Conservation (phyloP, 2,797 vertebrate genomes). For the Triplophysa bombifrons region DNA sequence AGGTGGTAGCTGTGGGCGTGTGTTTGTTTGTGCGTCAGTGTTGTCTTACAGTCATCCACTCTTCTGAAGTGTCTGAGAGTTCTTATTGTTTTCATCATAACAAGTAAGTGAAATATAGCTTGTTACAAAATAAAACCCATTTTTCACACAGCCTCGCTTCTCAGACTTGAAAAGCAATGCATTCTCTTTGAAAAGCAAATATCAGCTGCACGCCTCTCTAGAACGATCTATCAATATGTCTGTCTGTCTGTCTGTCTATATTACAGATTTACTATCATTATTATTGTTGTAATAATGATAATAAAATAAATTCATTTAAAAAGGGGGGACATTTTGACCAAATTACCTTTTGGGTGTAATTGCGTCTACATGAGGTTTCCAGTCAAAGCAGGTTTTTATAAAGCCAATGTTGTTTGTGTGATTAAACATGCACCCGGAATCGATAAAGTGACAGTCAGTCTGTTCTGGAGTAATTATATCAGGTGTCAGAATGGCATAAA, state of each 20-base stretch:
- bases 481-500: slow-evolving; percentile 20
- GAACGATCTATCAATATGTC: neutral
- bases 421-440: slow-evolving; percentile 1
- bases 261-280: too few species aligned
- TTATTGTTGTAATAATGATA: neutral
- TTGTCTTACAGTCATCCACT: slow-evolving; percentile 33
- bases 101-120: slow-evolving; percentile 51
- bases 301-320: neutral
- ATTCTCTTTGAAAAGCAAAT: neutral
- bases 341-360: neutral
- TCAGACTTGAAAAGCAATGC: neutral
- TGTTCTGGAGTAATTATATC: slow-evolving; percentile 34
- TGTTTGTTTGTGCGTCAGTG: slow-evolving; percentile 35
- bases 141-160: neutral
- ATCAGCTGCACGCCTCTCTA: neutral
- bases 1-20: slow-evolving; percentile 46
- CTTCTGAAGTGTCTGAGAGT: slow-evolving; percentile 32
- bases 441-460: slow-evolving; percentile 1
- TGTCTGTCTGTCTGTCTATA: neutral
- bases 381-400: neutral
- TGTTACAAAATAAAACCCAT: slow-evolving; percentile 17
- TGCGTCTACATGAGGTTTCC: neutral
- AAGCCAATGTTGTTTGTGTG: neutral
- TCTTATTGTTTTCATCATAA: slow-evolving; percentile 50
- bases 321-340: neutral